Evolutionary conservation across 2,113 vertebrate genomes (phyloP).

Genomic region (Alethe castanea): DNA sequence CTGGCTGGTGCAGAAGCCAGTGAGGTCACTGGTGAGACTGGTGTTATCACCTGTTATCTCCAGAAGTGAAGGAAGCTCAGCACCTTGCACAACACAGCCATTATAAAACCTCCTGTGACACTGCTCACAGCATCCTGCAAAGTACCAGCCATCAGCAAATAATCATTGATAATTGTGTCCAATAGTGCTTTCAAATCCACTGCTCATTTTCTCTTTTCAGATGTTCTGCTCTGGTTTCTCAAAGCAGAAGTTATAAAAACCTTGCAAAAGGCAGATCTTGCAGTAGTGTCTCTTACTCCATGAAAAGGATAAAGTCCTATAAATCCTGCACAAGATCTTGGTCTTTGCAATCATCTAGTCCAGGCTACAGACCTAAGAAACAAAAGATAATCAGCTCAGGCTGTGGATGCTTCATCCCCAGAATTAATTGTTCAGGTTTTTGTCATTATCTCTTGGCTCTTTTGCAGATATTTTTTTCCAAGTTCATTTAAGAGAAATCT

Average conservation of each 20-base stretch:
- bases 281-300: not conserved
- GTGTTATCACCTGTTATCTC: not conserved
- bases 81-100: not conserved
- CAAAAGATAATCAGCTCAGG: slow-evolving; percentile 4
- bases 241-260: not conserved
- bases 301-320: not conserved
- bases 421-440: slow-evolving; percentile 38
- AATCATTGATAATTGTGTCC: not conserved
- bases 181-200: not conserved
- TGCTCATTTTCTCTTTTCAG: not conserved
- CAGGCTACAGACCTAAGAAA: not conserved
- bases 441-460: not conserved
- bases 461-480: not conserved
- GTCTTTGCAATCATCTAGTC: not conserved
- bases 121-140: not conserved
- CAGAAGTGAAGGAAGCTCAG: not conserved
- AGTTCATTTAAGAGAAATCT: not conserved
- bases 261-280: not conserved
- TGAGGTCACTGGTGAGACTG: not conserved
- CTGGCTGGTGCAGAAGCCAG: not conserved
- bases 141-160: not conserved
- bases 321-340: not conserved
- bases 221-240: not conserved
- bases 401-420: not conserved
- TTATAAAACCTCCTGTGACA: not conserved